Evolutionary conservation across 2,888 invertebrate species (phyloP), one percentile per base, ranked within the genome.

Genomic region (Iphiclides podalirius): DNA sequence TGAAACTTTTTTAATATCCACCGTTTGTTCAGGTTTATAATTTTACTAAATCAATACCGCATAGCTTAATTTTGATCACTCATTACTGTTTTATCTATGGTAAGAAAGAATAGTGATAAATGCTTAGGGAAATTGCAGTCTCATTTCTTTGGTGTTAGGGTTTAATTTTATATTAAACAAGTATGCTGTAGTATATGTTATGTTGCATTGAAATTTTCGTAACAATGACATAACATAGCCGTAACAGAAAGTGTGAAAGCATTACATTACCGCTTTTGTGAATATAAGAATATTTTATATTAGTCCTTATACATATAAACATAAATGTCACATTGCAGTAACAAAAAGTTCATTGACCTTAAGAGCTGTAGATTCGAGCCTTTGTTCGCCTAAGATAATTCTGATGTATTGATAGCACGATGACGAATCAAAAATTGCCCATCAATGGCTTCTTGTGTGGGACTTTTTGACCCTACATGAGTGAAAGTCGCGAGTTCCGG

Each of bases 401-500:
- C 55, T 40, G 40, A 38, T 42, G 28, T 54, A 61, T 60, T 66
- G 68, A 70, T 69, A 63, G 57, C 63, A 66, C 62, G 70, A 73
- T 75, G 65, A 67, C 63, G 69, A 72, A 72, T 73, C 75, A 74
- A 72, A 71, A 61, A 50, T 70, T 72, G 70, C 31, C 31, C 12
- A 31, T 31, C 63, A 70, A 54, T 42, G 38, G 43, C n/a, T 14
- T 60, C 57, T 60, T 75, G 78, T 79, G 55, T 52, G 53, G 56
- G 57, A 53, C 55, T 52, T 52, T 52, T 54, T 54, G 62, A 64
- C 66, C 84, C 79, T 64, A 54, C 45, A 55, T 53, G 47, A 70
- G 87, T 75, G 86, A 86, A 86, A 87, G 86, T 78, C 60, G 67
- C 53, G 58, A 85, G 83, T 79, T 87, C 87, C 86, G 86, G 87